A percentile compares a stretch with the other conserved stretches of the same genome.
Evolutionary conservation across 2,888 invertebrate genomes (phyloP).

Genomic region (Agonopterix subpropinquella): DNA sequence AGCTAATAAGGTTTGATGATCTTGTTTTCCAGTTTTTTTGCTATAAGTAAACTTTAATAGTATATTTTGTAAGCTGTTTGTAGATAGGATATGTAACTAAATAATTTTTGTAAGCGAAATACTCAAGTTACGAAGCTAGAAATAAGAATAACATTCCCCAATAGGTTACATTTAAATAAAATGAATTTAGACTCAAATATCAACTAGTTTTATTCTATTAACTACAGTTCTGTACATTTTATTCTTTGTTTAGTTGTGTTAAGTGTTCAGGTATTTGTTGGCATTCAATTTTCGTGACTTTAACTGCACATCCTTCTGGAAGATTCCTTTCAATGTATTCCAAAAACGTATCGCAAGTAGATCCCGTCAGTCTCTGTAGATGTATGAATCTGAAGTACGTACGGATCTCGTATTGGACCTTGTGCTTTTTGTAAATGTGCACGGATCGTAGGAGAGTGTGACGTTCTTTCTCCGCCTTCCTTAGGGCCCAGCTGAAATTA

Average conservation of each 20-base stretch:
- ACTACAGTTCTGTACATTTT: slow-evolving; percentile 14
- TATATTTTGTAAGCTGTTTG: too few species aligned
- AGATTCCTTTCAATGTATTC: slow-evolving; percentile 98
- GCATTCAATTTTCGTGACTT: slow-evolving; percentile 86
- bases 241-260: slow-evolving; percentile 49
- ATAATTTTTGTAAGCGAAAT: too few species aligned
- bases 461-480: slow-evolving; percentile 84
- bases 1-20: too few species aligned
- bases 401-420: slow-evolving; percentile 96
- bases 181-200: slow-evolving; percentile 9
- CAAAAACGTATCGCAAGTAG: slow-evolving; percentile 95
- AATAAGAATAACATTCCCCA: too few species aligned
- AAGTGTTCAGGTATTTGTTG: slow-evolving; percentile 74
- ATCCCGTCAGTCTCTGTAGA: slow-evolving; percentile 91
- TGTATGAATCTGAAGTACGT: slow-evolving; percentile 93
- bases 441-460: slow-evolving; percentile 90
- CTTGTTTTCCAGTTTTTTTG: too few species aligned
- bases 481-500: slow-evolving; percentile 81
- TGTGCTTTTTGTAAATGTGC: slow-evolving; percentile 94
- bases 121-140: too few species aligned
- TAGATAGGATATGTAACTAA: too few species aligned
- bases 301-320: slow-evolving; percentile 97
- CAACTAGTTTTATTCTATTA: slow-evolving; percentile 26
- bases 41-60: too few species aligned
- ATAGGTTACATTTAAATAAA: slow-evolving; percentile 3